A percentile compares a stretch with the other conserved stretches of the same genome.
Conservation (phyloP, 2,113 vertebrate genomes). For the Lonchura striata region DNA sequence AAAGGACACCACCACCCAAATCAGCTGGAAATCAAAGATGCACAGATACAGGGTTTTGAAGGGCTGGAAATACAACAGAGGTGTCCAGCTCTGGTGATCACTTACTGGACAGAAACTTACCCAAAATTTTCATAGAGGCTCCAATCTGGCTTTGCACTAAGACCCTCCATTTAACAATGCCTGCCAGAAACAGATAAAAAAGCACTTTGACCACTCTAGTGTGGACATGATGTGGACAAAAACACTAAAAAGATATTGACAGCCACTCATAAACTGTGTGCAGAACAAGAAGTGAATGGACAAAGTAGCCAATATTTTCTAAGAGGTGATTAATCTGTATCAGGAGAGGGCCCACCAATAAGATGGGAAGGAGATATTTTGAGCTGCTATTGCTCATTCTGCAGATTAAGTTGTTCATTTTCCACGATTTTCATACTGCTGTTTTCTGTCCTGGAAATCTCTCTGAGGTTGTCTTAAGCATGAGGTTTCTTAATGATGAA, state of each 20-base stretch:
- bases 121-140: not conserved
- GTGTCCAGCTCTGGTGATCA: not conserved
- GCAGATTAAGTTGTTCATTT: not conserved
- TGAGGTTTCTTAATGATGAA: not conserved
- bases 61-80: not conserved
- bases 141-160: not conserved
- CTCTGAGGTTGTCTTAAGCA: not conserved
- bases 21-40: not conserved
- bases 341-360: not conserved
- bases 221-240: not conserved
- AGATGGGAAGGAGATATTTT: not conserved
- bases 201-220: not conserved
- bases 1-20: not conserved
- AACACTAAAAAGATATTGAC: not conserved
- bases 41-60: not conserved
- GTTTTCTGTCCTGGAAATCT: not conserved
- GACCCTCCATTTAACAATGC: not conserved
- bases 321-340: not conserved
- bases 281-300: not conserved
- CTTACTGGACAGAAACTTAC: not conserved
- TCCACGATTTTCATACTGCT: not conserved
- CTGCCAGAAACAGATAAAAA: not conserved
- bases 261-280: not conserved
- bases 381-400: not conserved
- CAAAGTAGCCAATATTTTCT: not conserved